A percentile compares a stretch with the other conserved stretches of the same genome.
Conservation (phyloP, 2,797 vertebrate species). For the Simalia tracyae region DNA sequence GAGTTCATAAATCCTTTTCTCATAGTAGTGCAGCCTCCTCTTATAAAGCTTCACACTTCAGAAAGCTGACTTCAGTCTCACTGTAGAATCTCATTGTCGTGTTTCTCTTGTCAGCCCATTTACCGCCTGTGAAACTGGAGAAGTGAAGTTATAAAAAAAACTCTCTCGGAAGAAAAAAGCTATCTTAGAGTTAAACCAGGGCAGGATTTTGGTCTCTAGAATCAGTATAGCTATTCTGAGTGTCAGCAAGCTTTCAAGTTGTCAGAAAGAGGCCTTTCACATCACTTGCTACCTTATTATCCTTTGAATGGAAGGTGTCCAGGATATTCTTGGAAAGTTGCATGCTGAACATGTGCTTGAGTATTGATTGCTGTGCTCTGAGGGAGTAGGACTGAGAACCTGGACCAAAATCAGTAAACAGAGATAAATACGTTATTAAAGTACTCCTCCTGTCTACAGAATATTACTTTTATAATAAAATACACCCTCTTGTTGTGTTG, state of each 20-base stretch:
- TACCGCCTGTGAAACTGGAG: neutral
- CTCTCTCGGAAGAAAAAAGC: neutral
- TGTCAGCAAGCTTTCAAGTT: neutral
- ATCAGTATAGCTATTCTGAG: neutral
- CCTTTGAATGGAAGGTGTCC: neutral
- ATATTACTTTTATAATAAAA: neutral
- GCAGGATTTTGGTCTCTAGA: neutral
- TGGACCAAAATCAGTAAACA: neutral
- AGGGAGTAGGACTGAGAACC: neutral
- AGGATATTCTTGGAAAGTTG: neutral
- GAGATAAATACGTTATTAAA: slow-evolving; percentile 26
- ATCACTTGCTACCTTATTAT: neutral
- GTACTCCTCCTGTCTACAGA: slow-evolving; percentile 1
- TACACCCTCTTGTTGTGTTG: neutral
- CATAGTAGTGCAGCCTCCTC: neutral
- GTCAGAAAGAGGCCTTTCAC: neutral
- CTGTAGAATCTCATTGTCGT: neutral
- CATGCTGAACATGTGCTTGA: neutral
- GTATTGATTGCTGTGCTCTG: neutral
- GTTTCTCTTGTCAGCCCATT: neutral
- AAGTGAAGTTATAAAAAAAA: neutral
- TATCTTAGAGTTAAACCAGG: neutral
- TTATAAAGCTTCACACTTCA: neutral
- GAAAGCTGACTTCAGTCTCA: neutral
- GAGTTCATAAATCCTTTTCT: neutral